Conservation (phyloP, 1,140 invertebrate species). For the Aporrectodea caliginosa region DNA sequence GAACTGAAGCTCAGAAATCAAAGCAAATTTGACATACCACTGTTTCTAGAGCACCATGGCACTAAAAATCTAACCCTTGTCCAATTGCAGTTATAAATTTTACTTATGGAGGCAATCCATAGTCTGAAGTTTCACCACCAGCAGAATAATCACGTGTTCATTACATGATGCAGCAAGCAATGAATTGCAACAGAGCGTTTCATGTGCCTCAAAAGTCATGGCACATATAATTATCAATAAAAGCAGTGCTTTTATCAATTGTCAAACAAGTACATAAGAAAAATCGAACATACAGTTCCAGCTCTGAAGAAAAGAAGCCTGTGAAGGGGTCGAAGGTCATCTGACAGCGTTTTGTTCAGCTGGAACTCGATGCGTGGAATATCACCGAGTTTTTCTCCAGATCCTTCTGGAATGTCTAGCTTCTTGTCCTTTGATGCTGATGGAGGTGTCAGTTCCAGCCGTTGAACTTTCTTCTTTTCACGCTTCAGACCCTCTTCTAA, state of each 20-base stretch:
- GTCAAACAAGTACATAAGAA: conserved; percentile 6
- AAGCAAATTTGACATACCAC: too few species aligned
- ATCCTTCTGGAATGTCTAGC: conserved; percentile 50
- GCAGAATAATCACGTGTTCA: too few species aligned
- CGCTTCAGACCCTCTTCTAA: conserved; percentile 49
- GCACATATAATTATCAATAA: too few species aligned
- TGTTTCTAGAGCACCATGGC: too few species aligned
- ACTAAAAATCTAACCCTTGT: too few species aligned
- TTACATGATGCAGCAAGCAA: too few species aligned
- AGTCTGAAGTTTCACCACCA: too few species aligned
- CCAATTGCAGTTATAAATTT: too few species aligned
- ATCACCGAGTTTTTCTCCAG: conserved; percentile 52
- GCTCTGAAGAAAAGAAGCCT: conserved; percentile 47
- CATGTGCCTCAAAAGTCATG: too few species aligned
- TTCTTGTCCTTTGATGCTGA: conserved; percentile 42
- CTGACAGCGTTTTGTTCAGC: conserved; percentile 43
- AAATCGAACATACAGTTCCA: conserved; percentile 44
- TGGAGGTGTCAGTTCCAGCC: conserved; percentile 45
- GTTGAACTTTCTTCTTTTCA: conserved; percentile 53
- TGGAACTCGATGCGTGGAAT: conserved; percentile 51
- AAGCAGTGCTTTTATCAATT: neutral
- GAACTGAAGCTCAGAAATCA: too few species aligned
- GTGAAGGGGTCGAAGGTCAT: conserved; percentile 53
- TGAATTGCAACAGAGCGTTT: too few species aligned
- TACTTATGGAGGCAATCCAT: too few species aligned